Evolutionary conservation across 2,113 vertebrate species (phyloP).

Genomic region (Isurus oxyrinchus): DNA sequence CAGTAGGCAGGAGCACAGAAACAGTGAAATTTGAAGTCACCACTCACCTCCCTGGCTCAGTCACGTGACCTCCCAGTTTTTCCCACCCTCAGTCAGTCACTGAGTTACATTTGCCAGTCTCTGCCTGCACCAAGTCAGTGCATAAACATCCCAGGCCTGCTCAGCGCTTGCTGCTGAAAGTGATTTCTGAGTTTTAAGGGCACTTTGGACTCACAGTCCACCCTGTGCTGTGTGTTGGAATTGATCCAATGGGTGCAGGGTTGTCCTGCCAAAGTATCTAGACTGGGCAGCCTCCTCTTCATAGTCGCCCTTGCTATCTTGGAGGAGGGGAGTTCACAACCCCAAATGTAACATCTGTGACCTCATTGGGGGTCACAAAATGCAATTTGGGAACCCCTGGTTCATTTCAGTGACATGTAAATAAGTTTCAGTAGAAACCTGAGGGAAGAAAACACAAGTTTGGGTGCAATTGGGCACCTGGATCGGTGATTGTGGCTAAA

Average conservation of each 20-base stretch:
- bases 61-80: background rate
- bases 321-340: background rate
- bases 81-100: background rate
- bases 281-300: background rate
- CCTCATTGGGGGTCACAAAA: background rate
- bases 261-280: background rate
- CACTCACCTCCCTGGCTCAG: background rate
- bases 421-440: background rate
- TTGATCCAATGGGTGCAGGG: background rate
- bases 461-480: background rate
- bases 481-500: background rate
- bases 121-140: background rate
- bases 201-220: background rate
- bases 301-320: background rate
- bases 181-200: background rate
- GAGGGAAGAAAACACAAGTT: background rate
- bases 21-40: background rate
- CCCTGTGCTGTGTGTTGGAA: background rate
- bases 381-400: background rate
- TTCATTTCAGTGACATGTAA: background rate
- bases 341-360: background rate
- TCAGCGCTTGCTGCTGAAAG: too few species aligned
- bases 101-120: background rate
- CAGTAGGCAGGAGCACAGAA: background rate
- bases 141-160: too few species aligned